phyloP scores from a whole-genome alignment of 2,113 vertebrate genomes.

The Aegithalos caudatus region DNA sequence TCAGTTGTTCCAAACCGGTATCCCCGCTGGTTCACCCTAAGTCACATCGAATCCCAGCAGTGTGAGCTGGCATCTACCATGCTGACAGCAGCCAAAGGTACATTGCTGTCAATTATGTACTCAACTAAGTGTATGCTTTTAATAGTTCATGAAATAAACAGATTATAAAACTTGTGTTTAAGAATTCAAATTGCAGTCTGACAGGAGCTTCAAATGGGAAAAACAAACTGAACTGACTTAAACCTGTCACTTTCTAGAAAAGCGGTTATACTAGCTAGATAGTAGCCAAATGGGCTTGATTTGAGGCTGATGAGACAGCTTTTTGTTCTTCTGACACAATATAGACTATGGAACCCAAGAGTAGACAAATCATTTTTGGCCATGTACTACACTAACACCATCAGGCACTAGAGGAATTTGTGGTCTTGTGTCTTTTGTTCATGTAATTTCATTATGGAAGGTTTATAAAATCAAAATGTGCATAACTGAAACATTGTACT shows the following conservation, averaged over 20 bases:
- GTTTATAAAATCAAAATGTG: background rate
- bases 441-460: background rate
- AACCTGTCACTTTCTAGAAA: background rate
- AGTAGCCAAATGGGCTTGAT: background rate
- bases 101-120: background rate
- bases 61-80: slow-evolving; percentile 93
- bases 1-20: slow-evolving; percentile 95
- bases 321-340: background rate
- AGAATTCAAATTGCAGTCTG: background rate
- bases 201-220: background rate
- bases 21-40: slow-evolving; percentile 94
- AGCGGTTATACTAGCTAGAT: background rate
- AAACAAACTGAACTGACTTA: background rate
- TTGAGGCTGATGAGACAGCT: background rate
- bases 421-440: background rate
- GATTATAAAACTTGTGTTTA: background rate
- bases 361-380: background rate
- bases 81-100: slow-evolving; percentile 95
- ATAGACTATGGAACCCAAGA: background rate
- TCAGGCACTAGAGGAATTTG: background rate
- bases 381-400: background rate
- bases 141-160: background rate
- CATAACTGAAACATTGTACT: background rate
- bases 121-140: slow-evolving; percentile 18
- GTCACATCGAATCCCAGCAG: slow-evolving; percentile 93